Evolutionary conservation across 2,797 vertebrate genomes (phyloP), one percentile per base, ranked within the genome.

Genomic region (Parauchenoglanis ngamensis): DNA sequence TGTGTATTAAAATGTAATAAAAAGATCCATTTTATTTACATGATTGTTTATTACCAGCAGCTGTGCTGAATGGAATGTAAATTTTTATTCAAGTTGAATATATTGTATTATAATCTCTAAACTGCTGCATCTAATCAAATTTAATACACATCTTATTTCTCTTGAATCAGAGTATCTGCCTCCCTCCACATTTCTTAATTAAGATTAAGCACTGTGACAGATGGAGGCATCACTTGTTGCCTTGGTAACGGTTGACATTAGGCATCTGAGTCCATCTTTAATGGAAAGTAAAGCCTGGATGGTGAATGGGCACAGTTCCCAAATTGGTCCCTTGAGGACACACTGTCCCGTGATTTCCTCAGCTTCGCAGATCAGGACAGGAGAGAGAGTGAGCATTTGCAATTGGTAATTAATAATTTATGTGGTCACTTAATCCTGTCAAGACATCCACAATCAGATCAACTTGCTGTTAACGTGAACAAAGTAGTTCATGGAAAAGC

Each of bases 291-390:
- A 92, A 92, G 94, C 92, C 94, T 89, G 89, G 90, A 56, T 90
- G 86, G 87, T 90, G 84, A 91, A 91, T 77, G 87, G 86, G 35
- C 25, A 90, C 85, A 82, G 89, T 88, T 93, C 92, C 82, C 91
- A 95, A 95, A 97, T 95, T 94, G 92, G 93, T 87, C 93, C 95
- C 94, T 93, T 89, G 84, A 89, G 92, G 94, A 94, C 49, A 78
- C 17, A 44, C 89, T 87, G 91, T 86, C 86, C 65, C 73, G 84
- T 87, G 90, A 76, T 90, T 88, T 78, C 83, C 89, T 86, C 68
- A 90, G 75, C 57, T 76, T 70, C 68, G 67, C 77, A 86, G 83
- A 90, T 92, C 59, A 86, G 70, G 85, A 44, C n/a, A 54, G 68
- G 84, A 40, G 78, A 72, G 83, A 40, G 35, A 86, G 25, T 31